These are phyloP conservation scores for Heterohyrax brucei DNA, from an alignment of 2,797 vertebrate genomes.

Conservation along the genomic window DNA sequence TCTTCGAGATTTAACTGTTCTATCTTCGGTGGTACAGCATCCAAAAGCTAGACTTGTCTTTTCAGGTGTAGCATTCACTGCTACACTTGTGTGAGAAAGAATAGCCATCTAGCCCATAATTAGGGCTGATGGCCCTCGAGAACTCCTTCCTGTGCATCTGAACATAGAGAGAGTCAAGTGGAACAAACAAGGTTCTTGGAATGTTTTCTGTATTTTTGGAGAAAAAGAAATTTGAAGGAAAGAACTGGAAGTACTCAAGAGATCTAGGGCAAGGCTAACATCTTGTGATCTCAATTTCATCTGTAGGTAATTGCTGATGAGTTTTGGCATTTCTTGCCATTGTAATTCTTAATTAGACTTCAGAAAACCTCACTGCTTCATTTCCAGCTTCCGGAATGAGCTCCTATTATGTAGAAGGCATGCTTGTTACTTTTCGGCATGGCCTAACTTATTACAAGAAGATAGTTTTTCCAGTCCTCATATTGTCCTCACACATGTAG, in stretches of 20 bases:
- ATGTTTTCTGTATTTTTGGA: neutral
- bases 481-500: neutral
- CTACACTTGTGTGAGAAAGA: neutral
- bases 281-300: neutral
- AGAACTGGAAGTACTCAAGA: neutral
- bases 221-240: neutral
- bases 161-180: neutral
- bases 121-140: neutral
- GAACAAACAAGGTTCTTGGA: neutral
- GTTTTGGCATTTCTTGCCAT: neutral
- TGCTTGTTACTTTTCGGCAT: neutral
- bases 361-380: conserved; percentile 26
- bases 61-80: neutral
- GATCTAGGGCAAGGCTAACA: neutral
- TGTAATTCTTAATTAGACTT: conserved; percentile 22
- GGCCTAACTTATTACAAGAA: neutral
- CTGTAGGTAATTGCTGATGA: neutral
- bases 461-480: neutral
- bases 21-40: neutral
- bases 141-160: neutral
- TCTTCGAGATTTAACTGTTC: neutral
- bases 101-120: rapidly evolving
- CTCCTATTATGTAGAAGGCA: neutral
- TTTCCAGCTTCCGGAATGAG: neutral
- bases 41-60: neutral